Evolutionary conservation across 2,113 vertebrate genomes (phyloP), one percentile per base, ranked within the genome.

Genomic region (Fukomys damarensis): DNA sequence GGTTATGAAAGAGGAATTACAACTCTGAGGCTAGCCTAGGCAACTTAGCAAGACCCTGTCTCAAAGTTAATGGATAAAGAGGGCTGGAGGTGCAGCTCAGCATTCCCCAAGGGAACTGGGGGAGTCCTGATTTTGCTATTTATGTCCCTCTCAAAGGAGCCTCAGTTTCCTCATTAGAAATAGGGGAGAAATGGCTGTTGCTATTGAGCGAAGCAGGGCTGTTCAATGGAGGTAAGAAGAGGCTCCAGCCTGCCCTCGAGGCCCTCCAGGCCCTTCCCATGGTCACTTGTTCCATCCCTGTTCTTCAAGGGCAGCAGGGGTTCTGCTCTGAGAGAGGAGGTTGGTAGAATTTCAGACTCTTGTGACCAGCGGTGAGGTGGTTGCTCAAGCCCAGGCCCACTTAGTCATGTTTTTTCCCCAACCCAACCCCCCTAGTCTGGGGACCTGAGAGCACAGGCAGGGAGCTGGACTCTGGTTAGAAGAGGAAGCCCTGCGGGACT

Each of bases 401-500:
- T 95, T 65, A 94, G 70, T 96, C 93, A 96, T 7, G 1, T 30
- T 91, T 91, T 72, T 32, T 4, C 65, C 24, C 59, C 52, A 74
- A 38, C 35, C 68, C 72, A 35, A 58, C 1, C 46, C 38, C 52
- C 66, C 88, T 30, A 1, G 30, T n/a, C 32, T 80, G 24, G 72
- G 30, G 94, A 35, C 72, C 76, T 79, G 22, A 52, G 30, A 17
- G 49, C 49, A n/a, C 2, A 0, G 66, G 63, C 56, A 54, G 68
- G 92, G 22, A 96, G 63, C 61, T 0, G 0, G 86, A 52, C 49
- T 83, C 52, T 10, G 4, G n/a, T 66, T 79, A 82, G 86, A 83
- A 96, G 79, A 91, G 89, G 91, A 97, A 96, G 91, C 95, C 70
- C 93, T 43, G 54, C 13, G 12, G 68, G 30, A 63, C 41, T 46